These are phyloP conservation scores for Lasioglossum lativentre DNA, from an alignment of 2,888 invertebrate genomes.

Conservation along the genomic window DNA sequence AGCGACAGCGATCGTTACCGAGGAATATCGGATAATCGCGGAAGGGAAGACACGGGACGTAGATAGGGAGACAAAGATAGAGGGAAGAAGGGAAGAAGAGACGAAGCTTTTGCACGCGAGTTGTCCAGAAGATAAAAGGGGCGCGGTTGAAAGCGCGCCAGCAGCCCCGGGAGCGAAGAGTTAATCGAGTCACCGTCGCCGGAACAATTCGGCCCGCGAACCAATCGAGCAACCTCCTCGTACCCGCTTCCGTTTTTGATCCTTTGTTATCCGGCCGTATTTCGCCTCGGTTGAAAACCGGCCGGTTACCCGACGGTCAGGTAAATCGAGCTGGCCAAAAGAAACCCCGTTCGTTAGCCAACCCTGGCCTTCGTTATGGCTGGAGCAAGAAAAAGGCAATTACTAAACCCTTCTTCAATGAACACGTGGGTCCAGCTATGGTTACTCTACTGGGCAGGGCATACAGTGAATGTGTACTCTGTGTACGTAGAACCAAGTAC, in stretches of 20 bases:
- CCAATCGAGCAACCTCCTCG: slow-evolving; percentile 27
- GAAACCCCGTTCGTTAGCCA: slow-evolving; percentile 29
- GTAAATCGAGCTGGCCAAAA: slow-evolving; percentile 21
- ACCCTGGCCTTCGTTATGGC: not conserved
- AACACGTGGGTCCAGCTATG: not conserved
- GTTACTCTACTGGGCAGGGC: not conserved
- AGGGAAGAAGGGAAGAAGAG: not conserved
- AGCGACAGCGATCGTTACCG: not conserved
- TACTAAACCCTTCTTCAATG: not conserved
- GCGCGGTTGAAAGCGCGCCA: slow-evolving; percentile 1
- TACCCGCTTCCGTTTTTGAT: slow-evolving; percentile 4
- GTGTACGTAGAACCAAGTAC: no score
- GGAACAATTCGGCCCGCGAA: slow-evolving; percentile 29
- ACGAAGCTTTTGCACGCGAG: slow-evolving; percentile 14
- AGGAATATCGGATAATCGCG: slow-evolving; percentile 19
- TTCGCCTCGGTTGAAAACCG: slow-evolving; percentile 19
- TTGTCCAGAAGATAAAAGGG: not conserved
- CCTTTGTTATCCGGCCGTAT: slow-evolving; percentile 15
- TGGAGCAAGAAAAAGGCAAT: not conserved
- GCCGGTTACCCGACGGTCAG: not conserved
- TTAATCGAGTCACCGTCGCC: slow-evolving; percentile 43
- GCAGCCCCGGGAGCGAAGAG: slow-evolving; percentile 15
- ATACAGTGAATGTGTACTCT: no score
- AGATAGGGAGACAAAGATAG: not conserved
- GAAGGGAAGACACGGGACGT: not conserved